phyloP scores from a whole-genome alignment of 2,113 vertebrate genomes.

The Epinephelus fuscoguttatus region DNA sequence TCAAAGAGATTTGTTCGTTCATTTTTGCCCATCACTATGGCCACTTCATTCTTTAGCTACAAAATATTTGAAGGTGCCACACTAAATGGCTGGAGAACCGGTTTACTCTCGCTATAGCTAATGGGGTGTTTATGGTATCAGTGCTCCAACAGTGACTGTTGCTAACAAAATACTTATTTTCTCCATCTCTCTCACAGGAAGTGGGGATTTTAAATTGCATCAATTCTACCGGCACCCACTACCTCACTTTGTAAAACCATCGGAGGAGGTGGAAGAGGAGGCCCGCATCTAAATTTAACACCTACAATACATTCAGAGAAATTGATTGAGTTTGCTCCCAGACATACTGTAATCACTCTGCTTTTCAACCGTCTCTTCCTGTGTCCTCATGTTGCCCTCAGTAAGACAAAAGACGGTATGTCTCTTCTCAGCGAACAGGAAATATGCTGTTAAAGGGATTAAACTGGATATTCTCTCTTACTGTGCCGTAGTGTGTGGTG shows the following conservation, averaged over 20 bases:
- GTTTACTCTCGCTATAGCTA: background rate
- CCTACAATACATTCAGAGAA: background rate
- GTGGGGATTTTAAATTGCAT: background rate
- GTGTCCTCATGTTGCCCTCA: constrained; percentile 14
- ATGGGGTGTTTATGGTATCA: background rate
- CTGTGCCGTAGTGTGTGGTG: background rate
- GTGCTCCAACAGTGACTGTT: too few relatives aligned
- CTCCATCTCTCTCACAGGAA: background rate
- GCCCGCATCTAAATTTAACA: constrained; percentile 12
- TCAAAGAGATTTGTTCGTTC: too few relatives aligned
- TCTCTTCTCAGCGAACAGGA: background rate
- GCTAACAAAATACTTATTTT: background rate
- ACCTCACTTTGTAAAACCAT: background rate
- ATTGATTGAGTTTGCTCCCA: background rate
- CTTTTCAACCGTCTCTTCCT: background rate
- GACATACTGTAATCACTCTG: constrained; percentile 20
- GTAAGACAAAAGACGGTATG: background rate
- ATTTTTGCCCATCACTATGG: too few relatives aligned
- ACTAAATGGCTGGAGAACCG: background rate
- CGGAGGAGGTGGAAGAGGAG: background rate
- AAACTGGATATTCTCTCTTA: background rate
- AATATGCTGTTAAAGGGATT: constrained; percentile 15
- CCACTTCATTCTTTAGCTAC: background rate
- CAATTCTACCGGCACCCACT: background rate
- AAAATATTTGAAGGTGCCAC: background rate